Percentiles rank a stretch among this genome's conserved stretches.
Conservation (phyloP, 2,113 vertebrate genomes). For the Mormyrus lacerda region DNA sequence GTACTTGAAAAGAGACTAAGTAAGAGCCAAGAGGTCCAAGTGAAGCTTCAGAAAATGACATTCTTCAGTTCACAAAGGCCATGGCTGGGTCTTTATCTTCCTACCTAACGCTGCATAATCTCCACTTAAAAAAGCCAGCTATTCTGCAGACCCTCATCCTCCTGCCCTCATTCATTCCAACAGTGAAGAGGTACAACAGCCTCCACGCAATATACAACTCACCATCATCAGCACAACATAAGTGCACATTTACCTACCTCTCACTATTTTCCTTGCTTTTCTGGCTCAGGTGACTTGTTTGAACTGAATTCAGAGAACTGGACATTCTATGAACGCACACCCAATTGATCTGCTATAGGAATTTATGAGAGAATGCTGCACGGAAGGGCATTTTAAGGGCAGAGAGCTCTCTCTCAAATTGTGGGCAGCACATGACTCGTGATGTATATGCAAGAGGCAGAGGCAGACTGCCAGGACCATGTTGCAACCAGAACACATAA, state of each 20-base stretch:
- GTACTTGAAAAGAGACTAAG: background rate
- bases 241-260: background rate
- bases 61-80: background rate
- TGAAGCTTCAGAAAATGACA: background rate
- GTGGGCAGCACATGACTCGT: background rate
- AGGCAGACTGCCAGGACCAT: background rate
- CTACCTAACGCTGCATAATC: constrained; percentile 39
- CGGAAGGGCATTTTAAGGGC: background rate
- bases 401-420: background rate
- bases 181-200: background rate
- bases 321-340: background rate
- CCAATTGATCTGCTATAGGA: background rate
- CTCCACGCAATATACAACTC: background rate
- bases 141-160: constrained; percentile 40
- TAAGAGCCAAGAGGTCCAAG: background rate
- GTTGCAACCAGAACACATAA: background rate
- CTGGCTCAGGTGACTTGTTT: background rate
- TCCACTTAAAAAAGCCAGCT: constrained; percentile 28
- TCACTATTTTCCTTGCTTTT: background rate
- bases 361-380: background rate
- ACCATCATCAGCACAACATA: background rate
- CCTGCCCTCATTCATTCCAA: constrained; percentile 27
- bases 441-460: background rate
- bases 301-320: background rate
- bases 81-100: background rate